Base-by-base conservation (phyloP, 2,797 vertebrate species). In the Manis pentadactyla region DNA sequence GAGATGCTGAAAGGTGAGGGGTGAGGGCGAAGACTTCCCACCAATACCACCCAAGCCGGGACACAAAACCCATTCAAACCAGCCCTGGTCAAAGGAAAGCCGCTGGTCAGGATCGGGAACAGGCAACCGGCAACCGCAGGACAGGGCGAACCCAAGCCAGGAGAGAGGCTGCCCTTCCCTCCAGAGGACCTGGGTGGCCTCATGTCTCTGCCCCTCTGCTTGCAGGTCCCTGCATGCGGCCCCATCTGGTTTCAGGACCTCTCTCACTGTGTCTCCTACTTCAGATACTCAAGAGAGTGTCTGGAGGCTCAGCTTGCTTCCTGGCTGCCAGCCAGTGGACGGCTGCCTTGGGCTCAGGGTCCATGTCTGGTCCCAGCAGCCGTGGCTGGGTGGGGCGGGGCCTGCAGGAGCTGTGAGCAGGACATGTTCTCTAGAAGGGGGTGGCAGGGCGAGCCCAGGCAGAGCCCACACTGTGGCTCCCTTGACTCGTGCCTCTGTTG, bases 391-490 rank as follows among this genome's bases (percentile, higher is more conserved):
- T 0, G 7, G 2, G 39, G 17, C 8, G 18, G 69, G 15, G 23
- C 31, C 37, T 63, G 42, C 11, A 37, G 74, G 42, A 69, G 14
- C 42, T 34, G 29, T 42, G 83, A 46, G 51, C 61, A 15, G 59
- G 21, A 34, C 9, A 0, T 29, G 29, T 13, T 90, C 31, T 49
- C 46, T 0, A 61, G 64, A 49, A 53, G 49, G 5, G 9, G n/a
- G 4, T 34, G 7, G 63, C 89, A 66, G 93, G 69, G 55, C 69
- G 79, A 51, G 46, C 18, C 0, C 19, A 14, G 19, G 59, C 15
- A 3, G 4, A 27, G 15, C 23, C n/a, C 15, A 3, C 7, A 17
- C 0, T 2, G 1, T 6, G 13, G 17, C 4, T 2, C 19, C 61
- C 34, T 49, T 34, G 31, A 27, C 37, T 4, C 53, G 25, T 9